These are phyloP conservation scores for Drosophila oshimai DNA, from an alignment of 1,140 invertebrate genomes.

Conservation along the genomic window DNA sequence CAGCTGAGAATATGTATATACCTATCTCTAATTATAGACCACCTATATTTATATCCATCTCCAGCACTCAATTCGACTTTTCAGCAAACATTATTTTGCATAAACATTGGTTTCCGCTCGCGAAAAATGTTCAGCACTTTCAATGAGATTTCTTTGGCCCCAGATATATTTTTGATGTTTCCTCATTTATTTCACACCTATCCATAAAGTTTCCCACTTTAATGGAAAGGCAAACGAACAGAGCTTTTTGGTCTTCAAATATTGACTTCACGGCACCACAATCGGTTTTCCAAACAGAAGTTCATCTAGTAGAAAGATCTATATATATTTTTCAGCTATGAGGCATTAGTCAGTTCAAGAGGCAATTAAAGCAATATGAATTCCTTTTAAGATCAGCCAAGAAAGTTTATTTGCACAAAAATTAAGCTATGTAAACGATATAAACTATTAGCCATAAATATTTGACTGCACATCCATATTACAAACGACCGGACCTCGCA, in stretches of 20 bases:
- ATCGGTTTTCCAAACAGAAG: conserved; percentile 54
- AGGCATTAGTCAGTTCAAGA: conserved; percentile 19
- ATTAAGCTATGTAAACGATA: conserved; percentile 66
- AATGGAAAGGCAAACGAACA: conserved; percentile 47
- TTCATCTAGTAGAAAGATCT: conserved; percentile 34
- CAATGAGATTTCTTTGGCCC: conserved; percentile 26
- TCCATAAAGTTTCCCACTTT: conserved; percentile 61
- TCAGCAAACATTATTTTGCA: conserved; percentile 43
- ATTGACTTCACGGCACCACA: conserved; percentile 58
- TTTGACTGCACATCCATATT: conserved; percentile 11
- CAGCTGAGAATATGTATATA: not conserved
- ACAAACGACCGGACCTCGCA: not conserved
- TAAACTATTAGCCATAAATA: conserved; percentile 38
- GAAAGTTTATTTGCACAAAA: conserved; percentile 52
- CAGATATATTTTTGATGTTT: conserved; percentile 45
- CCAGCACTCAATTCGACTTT: conserved; percentile 20
- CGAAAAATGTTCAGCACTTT: conserved; percentile 35
- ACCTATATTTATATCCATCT: conserved; percentile 37
- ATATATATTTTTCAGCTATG: conserved; percentile 14
- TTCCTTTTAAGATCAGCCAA: conserved; percentile 25
- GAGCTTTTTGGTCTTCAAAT: conserved; percentile 43
- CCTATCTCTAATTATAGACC: conserved; percentile 9
- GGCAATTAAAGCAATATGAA: conserved; percentile 49
- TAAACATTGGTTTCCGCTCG: conserved; percentile 66
- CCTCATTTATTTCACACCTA: conserved; percentile 71